Evolutionary conservation across 2,797 vertebrate genomes (phyloP), one percentile per base, ranked within the genome.

Genomic region (Remorina albescens): DNA sequence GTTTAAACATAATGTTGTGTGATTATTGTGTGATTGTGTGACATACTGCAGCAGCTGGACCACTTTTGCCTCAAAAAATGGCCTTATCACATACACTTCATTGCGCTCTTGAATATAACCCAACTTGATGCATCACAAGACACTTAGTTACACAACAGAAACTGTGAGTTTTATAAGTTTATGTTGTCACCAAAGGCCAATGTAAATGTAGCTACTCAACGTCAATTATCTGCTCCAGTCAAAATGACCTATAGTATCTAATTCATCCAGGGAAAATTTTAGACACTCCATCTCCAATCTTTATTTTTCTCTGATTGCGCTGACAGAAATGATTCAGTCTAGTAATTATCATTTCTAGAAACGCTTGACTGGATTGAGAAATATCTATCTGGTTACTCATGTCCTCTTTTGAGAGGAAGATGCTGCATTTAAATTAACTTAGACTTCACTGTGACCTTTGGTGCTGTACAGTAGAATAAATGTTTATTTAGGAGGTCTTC

Each of bases 31-130:
- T n/a, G n/a, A n/a, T n/a, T n/a, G n/a, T n/a, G n/a, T n/a, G n/a
- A 28, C 46, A 64, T 63, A 46, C 5, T 61, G 59, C 71, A 65
- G 42, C 62, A 81, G 47, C 67, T 64, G 56, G 30, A 68, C 46
- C 39, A 65, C 21, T 68, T 68, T 42, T 26, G 41, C 61, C n/a
- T n/a, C 30, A 70, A 56, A 30, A 19, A 66, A 79, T 21, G n/a
- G 6, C 19, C 16, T 41, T 21, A 37, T 28, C 11, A 15, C n/a
- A 2, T n/a, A n/a, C n/a, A n/a, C n/a, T n/a, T n/a, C n/a, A n/a
- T n/a, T n/a, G n/a, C n/a, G n/a, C 55, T 49, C 62, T 49, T 26
- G 13, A 42, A 21, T 47, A 19, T 25, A 32, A 62, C 6, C 46
- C 23, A n/a, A 26, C 9, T 47, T 2, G 5, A 51, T 44, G 12